Evolutionary conservation across 2,113 vertebrate genomes (phyloP).

Genomic region (Lepisosteus oculatus): DNA sequence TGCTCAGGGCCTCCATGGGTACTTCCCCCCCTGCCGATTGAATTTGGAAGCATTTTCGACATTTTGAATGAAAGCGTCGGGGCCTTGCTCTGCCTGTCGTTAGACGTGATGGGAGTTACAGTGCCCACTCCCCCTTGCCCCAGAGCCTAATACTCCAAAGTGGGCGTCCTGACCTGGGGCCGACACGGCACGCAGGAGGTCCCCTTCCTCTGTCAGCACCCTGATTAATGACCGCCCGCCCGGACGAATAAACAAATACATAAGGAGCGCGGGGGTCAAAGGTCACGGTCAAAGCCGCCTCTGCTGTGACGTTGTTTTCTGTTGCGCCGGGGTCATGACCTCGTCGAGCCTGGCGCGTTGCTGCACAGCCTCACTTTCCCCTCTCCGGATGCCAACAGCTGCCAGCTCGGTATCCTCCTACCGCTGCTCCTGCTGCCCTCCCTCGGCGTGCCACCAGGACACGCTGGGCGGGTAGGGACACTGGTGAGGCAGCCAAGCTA

Average conservation of each 20-base stretch:
- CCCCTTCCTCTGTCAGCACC: slow-evolving; percentile 15
- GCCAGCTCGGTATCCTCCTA: no score
- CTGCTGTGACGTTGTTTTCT: slow-evolving; percentile 13
- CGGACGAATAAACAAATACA: slow-evolving; percentile 31
- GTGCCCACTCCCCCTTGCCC: no score
- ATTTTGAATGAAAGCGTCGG: no score
- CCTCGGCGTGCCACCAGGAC: not conserved
- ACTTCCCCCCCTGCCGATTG: no score
- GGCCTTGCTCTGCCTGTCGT: no score
- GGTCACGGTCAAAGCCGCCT: slow-evolving; percentile 30
- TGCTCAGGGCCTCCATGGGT: no score
- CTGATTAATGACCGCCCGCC: slow-evolving; percentile 31
- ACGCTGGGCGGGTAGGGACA: not conserved
- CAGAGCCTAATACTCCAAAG: no score
- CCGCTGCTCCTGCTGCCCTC: no score
- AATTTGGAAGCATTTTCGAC: no score
- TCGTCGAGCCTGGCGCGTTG: slow-evolving; percentile 12
- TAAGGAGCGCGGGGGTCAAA: slow-evolving; percentile 20
- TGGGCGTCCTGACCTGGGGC: no score
- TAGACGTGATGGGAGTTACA: no score
- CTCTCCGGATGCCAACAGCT: not conserved
- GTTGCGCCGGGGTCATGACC: slow-evolving; percentile 23
- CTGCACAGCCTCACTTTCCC: slow-evolving; percentile 20
- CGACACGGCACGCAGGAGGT: no score
- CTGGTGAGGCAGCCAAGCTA: not conserved